These are phyloP conservation scores for Stercorarius parasiticus DNA, from an alignment of 2,113 vertebrate species.

Conservation along the genomic window DNA sequence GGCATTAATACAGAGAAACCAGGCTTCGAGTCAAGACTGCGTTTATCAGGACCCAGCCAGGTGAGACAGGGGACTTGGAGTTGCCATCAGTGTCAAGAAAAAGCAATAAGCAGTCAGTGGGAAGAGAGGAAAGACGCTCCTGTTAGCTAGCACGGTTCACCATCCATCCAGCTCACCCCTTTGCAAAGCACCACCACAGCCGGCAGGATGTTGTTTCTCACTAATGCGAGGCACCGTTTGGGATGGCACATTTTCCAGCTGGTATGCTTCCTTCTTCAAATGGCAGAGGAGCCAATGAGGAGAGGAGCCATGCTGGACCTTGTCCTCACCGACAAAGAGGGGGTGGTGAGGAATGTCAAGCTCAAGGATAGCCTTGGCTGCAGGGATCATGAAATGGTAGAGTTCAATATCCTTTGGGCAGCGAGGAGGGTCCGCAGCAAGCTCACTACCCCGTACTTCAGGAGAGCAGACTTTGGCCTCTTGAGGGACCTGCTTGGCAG, in stretches of 20 bases:
- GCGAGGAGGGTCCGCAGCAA: no score
- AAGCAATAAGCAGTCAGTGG: not conserved
- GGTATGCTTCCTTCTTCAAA: no score
- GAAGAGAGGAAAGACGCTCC: not conserved
- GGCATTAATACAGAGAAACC: not conserved
- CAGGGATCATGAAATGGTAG: no score
- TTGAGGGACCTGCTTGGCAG: no score
- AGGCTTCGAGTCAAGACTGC: not conserved
- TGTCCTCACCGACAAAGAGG: no score
- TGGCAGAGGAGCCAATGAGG: no score
- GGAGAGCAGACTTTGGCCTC: no score
- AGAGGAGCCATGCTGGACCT: no score
- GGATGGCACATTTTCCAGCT: not conserved
- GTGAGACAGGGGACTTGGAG: not conserved
- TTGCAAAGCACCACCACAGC: not conserved
- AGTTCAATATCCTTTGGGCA: no score
- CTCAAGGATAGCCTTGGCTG: no score
- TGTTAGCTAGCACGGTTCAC: rapidly evolving
- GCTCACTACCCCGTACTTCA: no score
- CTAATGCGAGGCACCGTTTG: not conserved
- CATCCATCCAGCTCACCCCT: not conserved
- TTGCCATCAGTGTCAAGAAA: not conserved
- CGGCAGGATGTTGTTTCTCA: not conserved
- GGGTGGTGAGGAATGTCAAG: no score
- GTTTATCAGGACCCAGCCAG: not conserved